Percentiles rank a stretch among this genome's conserved stretches.
phyloP scores from a whole-genome alignment of 2,888 invertebrate species.

The Argyresthia goedartella region DNA sequence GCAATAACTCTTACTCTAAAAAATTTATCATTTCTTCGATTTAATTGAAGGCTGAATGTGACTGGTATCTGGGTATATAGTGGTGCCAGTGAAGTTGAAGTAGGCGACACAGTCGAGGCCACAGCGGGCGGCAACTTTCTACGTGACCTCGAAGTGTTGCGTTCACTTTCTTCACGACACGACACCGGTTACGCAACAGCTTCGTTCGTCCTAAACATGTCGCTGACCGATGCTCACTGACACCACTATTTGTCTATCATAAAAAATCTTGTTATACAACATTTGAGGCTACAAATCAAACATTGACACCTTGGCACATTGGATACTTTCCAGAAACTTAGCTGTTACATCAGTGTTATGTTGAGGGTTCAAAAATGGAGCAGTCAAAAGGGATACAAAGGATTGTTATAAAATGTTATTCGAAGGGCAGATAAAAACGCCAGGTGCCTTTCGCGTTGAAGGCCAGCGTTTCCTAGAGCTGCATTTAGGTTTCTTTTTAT shows the following conservation, averaged over 20 bases:
- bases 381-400: conserved; percentile 14
- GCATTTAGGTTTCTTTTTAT: conserved; percentile 68
- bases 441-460: conserved; percentile 66
- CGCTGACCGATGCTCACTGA: conserved; percentile 28
- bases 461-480: conserved; percentile 69
- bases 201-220: conserved; percentile 54
- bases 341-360: conserved; percentile 26
- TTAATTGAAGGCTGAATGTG: too few species aligned
- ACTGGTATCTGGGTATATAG: background rate
- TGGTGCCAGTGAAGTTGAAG: background rate
- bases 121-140: conserved; percentile 58
- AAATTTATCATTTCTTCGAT: too few species aligned
- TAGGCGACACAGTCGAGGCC: conserved; percentile 19
- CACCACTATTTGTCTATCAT: conserved; percentile 20
- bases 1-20: too few species aligned
- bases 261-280: conserved; percentile 20
- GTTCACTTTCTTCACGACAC: conserved; percentile 66
- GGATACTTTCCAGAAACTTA: conserved; percentile 19
- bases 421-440: conserved; percentile 65
- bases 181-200: conserved; percentile 63
- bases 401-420: conserved; percentile 53
- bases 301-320: conserved; percentile 21
- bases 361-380: background rate
- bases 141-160: conserved; percentile 68
- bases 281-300: conserved; percentile 12